Evolutionary conservation across 2,888 invertebrate genomes (phyloP), one percentile per base, ranked within the genome.

Genomic region (Abrostola tripartita): DNA sequence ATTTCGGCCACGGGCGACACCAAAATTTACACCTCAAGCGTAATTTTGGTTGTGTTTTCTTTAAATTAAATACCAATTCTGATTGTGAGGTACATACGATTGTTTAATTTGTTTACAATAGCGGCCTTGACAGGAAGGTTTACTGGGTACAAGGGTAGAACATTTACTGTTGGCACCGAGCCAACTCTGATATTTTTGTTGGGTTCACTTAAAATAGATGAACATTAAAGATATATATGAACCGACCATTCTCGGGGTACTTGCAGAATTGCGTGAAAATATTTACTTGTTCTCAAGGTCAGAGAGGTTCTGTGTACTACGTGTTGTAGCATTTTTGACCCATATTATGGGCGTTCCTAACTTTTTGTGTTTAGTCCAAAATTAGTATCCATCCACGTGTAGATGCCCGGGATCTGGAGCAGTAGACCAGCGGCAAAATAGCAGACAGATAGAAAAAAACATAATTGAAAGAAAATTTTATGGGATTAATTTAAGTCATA

Each of bases 151-250:
- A 68, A 72, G 76, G 56, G 74, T 60, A 38, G 49, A 65, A 75
- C 63, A 60, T 54, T 67, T 47, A 54, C 51, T 12, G 10, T 64
- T 78, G 78, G 78, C 79, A 37, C 11, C 6, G 9, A n/a, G 76
- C 78, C 78, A 79, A 60, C 38, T 51, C 59, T 53, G 50, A 63
- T 70, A 68, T 73, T 71, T 78, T 63, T 56, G 54, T 61, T 52
- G 49, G 36, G 67, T 61, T 74, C 54, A 65, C 77, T 76, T 76
- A 67, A 79, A 79, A 76, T 69, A 67, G 66, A 79, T 79, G 68
- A 67, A 68, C 75, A 69, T 76, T 73, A 64, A 79, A 78, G 65
- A 76, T 65, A 77, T 60, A 76, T 57, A 52, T 36, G 52, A 44
- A 56, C 57, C 54, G 47, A 35, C 47, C 42, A 53, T 57, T 42